These are phyloP conservation scores for Suillia variegata DNA, from an alignment of 2,888 invertebrate genomes.

Conservation along the genomic window DNA sequence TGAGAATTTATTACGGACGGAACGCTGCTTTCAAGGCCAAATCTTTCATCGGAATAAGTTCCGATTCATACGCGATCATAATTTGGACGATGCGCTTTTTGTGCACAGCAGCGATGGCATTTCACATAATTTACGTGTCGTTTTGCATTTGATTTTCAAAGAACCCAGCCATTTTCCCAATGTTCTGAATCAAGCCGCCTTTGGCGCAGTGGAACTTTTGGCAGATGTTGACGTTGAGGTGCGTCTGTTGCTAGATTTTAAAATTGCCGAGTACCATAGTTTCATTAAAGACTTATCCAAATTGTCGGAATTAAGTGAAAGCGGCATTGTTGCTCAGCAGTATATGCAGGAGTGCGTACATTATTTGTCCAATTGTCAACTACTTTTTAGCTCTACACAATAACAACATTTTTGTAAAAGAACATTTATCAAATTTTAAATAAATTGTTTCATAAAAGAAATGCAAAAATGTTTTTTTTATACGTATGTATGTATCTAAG, in stretches of 20 bases:
- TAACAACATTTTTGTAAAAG: too few species aligned
- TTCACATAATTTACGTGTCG: constrained; percentile 69
- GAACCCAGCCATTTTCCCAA: constrained; percentile 53
- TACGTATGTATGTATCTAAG: too few species aligned
- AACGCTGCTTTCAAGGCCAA: constrained; percentile 41
- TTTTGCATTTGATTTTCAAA: constrained; percentile 55
- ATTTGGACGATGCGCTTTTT: constrained; percentile 68
- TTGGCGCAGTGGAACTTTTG: constrained; percentile 47
- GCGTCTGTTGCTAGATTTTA: constrained; percentile 40
- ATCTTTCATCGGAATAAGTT: constrained; percentile 66
- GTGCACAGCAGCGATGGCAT: constrained; percentile 68
- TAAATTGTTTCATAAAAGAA: too few species aligned
- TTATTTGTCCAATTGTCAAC: constrained; percentile 29
- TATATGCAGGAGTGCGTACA: constrained; percentile 46
- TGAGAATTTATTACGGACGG: constrained; percentile 57
- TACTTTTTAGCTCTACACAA: too few species aligned
- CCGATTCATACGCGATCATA: constrained; percentile 69
- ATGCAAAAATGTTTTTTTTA: too few species aligned
- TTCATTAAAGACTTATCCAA: constrained; percentile 39
- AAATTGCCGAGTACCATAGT: constrained; percentile 47
- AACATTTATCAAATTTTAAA: too few species aligned
- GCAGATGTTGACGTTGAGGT: constrained; percentile 42
- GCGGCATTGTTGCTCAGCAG: constrained; percentile 41
- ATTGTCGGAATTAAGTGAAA: constrained; percentile 39
- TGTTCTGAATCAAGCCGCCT: constrained; percentile 57